Percentiles rank a stretch among this genome's conserved stretches.
phyloP scores from a whole-genome alignment of 2,888 invertebrate genomes.

The Cordylochernes scorpioides region DNA sequence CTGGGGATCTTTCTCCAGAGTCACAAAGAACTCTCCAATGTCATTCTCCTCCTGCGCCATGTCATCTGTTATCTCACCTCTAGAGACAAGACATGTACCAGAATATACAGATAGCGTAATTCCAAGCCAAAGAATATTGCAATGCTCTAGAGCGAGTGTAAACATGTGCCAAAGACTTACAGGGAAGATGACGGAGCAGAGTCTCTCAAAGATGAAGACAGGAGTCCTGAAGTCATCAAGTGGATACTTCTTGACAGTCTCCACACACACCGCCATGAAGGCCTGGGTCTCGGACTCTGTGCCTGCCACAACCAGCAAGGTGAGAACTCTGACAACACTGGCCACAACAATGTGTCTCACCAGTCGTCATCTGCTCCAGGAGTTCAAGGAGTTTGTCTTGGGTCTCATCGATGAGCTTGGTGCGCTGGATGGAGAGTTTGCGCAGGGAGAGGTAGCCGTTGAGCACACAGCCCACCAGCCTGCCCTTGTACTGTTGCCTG shows the following conservation, averaged over 20 bases:
- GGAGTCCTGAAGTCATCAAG: conserved; percentile 79
- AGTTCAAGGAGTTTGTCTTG: conserved; percentile 76
- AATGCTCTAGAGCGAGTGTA: not conserved
- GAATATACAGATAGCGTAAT: too few species aligned
- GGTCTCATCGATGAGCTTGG: conserved; percentile 78
- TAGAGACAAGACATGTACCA: too few species aligned
- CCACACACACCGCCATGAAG: conserved; percentile 88
- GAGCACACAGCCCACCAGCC: conserved; percentile 60
- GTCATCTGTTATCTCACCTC: too few species aligned
- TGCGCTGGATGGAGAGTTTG: conserved; percentile 72
- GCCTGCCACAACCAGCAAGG: conserved; percentile 26
- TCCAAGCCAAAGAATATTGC: too few species aligned
- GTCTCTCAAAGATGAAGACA: conserved; percentile 83
- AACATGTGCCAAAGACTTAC: conserved; percentile 10
- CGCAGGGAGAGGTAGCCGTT: conserved; percentile 76
- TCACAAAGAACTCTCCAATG: conserved; percentile 81
- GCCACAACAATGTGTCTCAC: conserved; percentile 22
- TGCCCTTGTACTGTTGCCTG: conserved; percentile 62
- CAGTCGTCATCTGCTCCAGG: conserved; percentile 80
- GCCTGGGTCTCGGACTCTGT: conserved; percentile 85
- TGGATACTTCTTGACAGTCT: conserved; percentile 64
- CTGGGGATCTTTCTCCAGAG: conserved; percentile 88
- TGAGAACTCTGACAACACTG: not conserved
- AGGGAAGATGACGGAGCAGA: conserved; percentile 88
- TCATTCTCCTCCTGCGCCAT: conserved; percentile 53